Evolutionary conservation across 2,888 invertebrate species (phyloP), one percentile per base, ranked within the genome.

Genomic region (Eledona agricola): DNA sequence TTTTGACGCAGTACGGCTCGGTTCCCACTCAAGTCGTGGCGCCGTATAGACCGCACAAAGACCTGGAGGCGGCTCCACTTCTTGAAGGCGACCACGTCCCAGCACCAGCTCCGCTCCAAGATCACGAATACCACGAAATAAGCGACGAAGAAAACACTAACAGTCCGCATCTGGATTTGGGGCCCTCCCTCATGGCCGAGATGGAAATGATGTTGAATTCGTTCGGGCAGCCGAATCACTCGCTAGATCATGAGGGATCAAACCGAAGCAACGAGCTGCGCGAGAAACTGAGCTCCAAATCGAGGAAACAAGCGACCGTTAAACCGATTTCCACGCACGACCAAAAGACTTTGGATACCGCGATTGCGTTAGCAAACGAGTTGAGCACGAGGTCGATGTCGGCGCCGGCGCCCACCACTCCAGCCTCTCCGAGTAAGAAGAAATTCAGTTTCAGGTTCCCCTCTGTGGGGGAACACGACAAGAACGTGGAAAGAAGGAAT

Each of bases 311-410:
- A 47, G 79, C 80, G 12, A 79, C 84, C 0, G 89, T 96, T 71
- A 96, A 96, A 75, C 93, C 89, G 1, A 95, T 97, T 78, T 96
- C 96, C 5, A 90, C 94, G 0, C 89, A 94, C 54, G 96, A 96
- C 70, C 88, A 93, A 73, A 91, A 88, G 74, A 92, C 93, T 4
- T 80, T 97, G 53, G 93, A 96, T 66, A 90, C 90, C 10, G 96
- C 96, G 0, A 94, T 96, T 55, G 93, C 93, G 40, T 83, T 96
- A 78, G 96, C 95, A 10, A 93, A 93, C 74, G 94, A 96, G 78
- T 83, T 96, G 53, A 93, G 93, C 13, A 71, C 72, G 12, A 69
- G 73, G 62, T 73, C 73, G n/a, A 68, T 75, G 69, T 72, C 72
- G 31, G 72, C 74, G 2, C 72, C 74, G 3, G 49, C 74, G 45